Conservation (phyloP, 2,113 vertebrate genomes). For the Neodon shergylaensis region DNA sequence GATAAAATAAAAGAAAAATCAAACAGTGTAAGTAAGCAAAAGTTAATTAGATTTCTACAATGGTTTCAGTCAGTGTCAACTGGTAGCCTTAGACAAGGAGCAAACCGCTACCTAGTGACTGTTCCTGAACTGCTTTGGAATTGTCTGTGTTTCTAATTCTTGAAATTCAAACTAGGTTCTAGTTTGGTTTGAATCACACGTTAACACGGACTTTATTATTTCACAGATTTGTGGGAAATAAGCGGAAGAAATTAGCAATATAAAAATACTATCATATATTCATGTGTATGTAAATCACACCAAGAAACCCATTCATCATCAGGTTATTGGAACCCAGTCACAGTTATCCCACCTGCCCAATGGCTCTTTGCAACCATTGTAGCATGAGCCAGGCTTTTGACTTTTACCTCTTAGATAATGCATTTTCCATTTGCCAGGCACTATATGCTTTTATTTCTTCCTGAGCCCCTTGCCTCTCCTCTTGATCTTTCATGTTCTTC, state of each 20-base stretch:
- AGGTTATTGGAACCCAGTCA: background rate
- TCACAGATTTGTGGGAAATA: background rate
- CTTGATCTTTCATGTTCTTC: constrained; percentile 50
- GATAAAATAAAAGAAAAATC: constrained; percentile 63
- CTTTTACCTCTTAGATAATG: background rate
- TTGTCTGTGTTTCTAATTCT: background rate
- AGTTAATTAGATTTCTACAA: constrained; percentile 56
- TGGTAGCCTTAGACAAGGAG: constrained; percentile 27
- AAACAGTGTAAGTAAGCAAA: constrained; percentile 71
- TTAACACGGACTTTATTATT: constrained; percentile 11
- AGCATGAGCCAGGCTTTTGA: background rate
- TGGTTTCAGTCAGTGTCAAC: constrained; percentile 59
- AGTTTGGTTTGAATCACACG: background rate
- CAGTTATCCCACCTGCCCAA: background rate
- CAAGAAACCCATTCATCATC: background rate
- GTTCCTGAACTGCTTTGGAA: background rate
- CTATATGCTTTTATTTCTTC: background rate
- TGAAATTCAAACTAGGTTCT: background rate
- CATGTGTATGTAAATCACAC: background rate
- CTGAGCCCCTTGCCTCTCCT: background rate
- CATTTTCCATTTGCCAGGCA: background rate
- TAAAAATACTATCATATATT: background rate
- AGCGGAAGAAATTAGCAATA: background rate
- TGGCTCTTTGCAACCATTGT: background rate
- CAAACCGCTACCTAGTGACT: background rate